These are phyloP conservation scores for Oreonectes daqikongensis DNA, from an alignment of 2,797 vertebrate genomes.

Conservation along the genomic window DNA sequence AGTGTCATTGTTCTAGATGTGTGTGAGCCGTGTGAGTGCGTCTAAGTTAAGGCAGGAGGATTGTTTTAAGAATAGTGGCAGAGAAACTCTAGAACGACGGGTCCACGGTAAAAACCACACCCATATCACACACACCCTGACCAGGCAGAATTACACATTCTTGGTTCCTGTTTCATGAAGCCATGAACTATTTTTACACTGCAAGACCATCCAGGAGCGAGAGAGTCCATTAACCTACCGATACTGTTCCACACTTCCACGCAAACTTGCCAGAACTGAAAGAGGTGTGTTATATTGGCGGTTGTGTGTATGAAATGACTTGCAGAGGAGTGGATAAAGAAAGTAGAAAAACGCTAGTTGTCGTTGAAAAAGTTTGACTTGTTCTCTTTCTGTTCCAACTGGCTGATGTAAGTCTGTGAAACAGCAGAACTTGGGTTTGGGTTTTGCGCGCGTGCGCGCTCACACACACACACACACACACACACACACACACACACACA, in stretches of 20 bases:
- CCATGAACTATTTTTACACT: conserved; percentile 62
- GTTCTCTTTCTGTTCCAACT: conserved; percentile 37
- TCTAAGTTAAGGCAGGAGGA: conserved; percentile 33
- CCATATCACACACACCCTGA: conserved; percentile 66
- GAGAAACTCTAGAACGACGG: conserved; percentile 61
- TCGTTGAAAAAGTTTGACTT: conserved; percentile 22
- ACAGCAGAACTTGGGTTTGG: conserved; percentile 4
- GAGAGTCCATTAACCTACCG: conserved; percentile 17
- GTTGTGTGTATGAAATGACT: neutral
- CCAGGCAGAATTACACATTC: conserved; percentile 64
- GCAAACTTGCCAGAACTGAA: neutral
- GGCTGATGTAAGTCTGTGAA: conserved; percentile 44
- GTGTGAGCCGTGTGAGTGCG: neutral
- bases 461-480: conserved; percentile 4
- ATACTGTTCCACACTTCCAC: neutral
- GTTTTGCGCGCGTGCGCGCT: too few relatives aligned
- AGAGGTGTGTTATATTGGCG: neutral
- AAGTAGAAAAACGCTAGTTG: conserved; percentile 1
- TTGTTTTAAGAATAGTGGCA: conserved; percentile 75
- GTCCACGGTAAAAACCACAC: conserved; percentile 55
- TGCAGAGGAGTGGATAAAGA: conserved; percentile 1
- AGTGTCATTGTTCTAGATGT: conserved; percentile 28
- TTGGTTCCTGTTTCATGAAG: conserved; percentile 70
- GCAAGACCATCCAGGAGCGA: conserved; percentile 60
- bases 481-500: conserved; percentile 6